Conservation (phyloP, 2,888 invertebrate genomes). For the Trypoxylon attenuatum region DNA sequence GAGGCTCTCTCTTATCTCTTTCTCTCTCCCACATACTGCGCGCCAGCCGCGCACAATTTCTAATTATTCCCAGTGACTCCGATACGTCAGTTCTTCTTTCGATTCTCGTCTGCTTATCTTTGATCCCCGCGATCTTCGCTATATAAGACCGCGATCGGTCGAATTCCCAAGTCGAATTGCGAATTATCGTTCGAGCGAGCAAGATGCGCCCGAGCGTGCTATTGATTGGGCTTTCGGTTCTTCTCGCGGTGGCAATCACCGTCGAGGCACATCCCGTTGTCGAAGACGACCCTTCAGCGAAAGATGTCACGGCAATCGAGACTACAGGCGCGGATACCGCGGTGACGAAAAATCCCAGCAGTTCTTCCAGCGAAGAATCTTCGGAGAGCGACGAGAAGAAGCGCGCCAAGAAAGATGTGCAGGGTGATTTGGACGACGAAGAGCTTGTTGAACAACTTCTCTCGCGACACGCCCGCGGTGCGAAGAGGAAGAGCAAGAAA, state of each 20-base stretch:
- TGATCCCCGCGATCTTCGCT: neutral
- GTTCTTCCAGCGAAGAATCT: conserved; percentile 41
- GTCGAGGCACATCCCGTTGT: neutral
- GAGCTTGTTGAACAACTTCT: no score
- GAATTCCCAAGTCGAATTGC: conserved; percentile 7
- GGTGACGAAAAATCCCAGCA: neutral
- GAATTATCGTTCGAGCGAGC: neutral
- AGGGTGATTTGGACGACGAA: no score
- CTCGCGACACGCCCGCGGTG: conserved; percentile 21
- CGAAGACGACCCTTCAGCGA: neutral
- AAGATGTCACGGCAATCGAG: no score
- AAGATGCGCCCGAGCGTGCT: conserved; percentile 27
- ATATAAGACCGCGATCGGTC: conserved; percentile 34
- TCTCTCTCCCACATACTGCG: no score
- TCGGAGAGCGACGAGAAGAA: no score
- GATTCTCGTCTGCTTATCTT: conserved; percentile 23
- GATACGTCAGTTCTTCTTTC: conserved; percentile 15
- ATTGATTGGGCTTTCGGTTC: neutral
- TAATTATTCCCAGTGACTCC: conserved; percentile 24
- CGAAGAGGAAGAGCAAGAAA: conserved; percentile 12
- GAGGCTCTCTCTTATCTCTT: no score
- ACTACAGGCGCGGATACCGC: no score
- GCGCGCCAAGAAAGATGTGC: no score
- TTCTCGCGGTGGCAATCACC: neutral
- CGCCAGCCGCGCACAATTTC: neutral